Evolutionary conservation across 30 jellyfish, hydroid and myxozoan species (phyloP).

Genomic region (Hydra vulgaris): DNA sequence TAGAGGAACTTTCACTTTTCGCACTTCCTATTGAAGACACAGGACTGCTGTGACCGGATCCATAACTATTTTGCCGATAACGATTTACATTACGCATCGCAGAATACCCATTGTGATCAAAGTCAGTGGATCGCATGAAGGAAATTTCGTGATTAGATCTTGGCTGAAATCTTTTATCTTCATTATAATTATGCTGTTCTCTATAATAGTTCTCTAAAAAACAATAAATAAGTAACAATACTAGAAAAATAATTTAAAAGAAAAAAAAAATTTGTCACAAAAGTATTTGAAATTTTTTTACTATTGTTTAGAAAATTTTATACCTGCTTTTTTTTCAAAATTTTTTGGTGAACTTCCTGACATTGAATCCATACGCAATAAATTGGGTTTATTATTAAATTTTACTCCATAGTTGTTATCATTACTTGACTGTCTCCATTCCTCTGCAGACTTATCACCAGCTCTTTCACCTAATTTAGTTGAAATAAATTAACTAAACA

Average conservation of each 20-base stretch:
- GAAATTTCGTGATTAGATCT: not conserved
- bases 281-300: too few relatives aligned
- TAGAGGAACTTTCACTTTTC: constrained; percentile 91
- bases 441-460: not conserved
- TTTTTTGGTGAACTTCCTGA: not conserved
- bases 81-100: not conserved
- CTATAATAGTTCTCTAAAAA: too few relatives aligned
- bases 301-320: too few relatives aligned
- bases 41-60: constrained; percentile 95
- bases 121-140: not conserved
- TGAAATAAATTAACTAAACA: too few relatives aligned
- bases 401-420: not conserved
- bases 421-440: not conserved
- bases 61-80: constrained; percentile 47
- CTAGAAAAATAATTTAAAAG: too few relatives aligned
- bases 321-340: not conserved
- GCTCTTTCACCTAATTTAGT: too few relatives aligned
- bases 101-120: not conserved
- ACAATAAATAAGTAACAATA: too few relatives aligned
- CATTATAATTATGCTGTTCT: not conserved
- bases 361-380: not conserved
- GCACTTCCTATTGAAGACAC: constrained; percentile 82
- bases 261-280: too few relatives aligned
- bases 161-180: not conserved
- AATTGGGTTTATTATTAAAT: not conserved